Percentiles rank a stretch among this genome's conserved stretches.
These are phyloP conservation scores for Idaea dimidiata DNA, from an alignment of 2,888 invertebrate species.

Conservation along the genomic window DNA sequence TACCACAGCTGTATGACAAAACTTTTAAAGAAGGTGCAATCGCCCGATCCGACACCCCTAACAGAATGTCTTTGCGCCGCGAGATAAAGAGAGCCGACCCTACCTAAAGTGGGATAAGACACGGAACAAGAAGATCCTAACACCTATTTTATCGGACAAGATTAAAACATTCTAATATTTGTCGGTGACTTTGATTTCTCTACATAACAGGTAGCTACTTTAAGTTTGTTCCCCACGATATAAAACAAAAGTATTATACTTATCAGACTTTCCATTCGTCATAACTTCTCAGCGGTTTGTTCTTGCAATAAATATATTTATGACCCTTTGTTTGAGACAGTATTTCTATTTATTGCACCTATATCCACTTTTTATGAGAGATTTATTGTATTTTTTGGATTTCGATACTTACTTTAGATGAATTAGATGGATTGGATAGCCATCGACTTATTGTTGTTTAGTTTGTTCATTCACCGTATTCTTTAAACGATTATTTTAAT, in stretches of 20 bases:
- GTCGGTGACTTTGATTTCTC: neutral
- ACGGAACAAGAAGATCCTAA: too few species aligned
- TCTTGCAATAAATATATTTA: constrained; percentile 24
- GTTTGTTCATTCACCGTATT: too few species aligned
- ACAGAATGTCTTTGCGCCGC: too few species aligned
- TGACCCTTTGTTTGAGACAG: constrained; percentile 21
- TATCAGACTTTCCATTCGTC: constrained; percentile 25
- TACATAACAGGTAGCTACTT: constrained; percentile 13
- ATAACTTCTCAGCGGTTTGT: constrained; percentile 29
- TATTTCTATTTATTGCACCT: constrained; percentile 20
- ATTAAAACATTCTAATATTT: too few species aligned
- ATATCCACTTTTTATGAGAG: constrained; percentile 15
- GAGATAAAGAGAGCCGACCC: too few species aligned
- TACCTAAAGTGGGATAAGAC: too few species aligned
- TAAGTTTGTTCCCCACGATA: constrained; percentile 14
- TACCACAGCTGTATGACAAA: too few species aligned
- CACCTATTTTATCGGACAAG: too few species aligned
- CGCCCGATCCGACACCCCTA: too few species aligned
- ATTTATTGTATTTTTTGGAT: constrained; percentile 16
- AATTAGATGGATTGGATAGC: neutral
- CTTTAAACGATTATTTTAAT: too few species aligned
- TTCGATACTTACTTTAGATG: neutral
- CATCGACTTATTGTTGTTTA: too few species aligned
- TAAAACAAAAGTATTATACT: constrained; percentile 24
- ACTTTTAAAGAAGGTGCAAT: too few species aligned